These are phyloP conservation scores for Tipula confusa DNA, from an alignment of 2,888 invertebrate species.

Conservation along the genomic window DNA sequence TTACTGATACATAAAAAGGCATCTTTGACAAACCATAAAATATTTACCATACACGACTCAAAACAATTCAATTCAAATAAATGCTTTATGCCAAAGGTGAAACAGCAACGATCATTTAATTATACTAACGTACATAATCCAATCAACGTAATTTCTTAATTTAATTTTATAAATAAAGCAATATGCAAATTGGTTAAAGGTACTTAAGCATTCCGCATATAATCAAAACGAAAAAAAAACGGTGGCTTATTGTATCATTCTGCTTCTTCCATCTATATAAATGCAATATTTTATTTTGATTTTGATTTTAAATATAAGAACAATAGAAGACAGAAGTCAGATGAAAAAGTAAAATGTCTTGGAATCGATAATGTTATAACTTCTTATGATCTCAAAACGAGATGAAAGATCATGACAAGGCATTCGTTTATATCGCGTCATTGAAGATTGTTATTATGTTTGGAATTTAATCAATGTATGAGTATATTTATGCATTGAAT, in stretches of 20 bases:
- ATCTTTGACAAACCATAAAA: too few relatives aligned
- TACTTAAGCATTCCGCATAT: background rate
- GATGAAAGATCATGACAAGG: constrained; percentile 8
- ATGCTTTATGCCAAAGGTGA: background rate
- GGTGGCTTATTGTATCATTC: background rate
- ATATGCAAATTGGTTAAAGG: background rate
- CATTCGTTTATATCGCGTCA: background rate
- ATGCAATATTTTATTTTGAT: background rate
- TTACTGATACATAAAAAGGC: too few relatives aligned
- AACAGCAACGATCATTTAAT: background rate
- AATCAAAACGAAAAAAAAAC: too few relatives aligned
- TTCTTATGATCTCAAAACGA: background rate
- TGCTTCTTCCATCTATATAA: background rate
- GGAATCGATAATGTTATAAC: background rate
- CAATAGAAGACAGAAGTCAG: background rate
- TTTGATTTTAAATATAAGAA: constrained; percentile 25
- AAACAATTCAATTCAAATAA: background rate
- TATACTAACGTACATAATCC: background rate
- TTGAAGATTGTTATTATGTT: background rate
- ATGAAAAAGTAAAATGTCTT: background rate
- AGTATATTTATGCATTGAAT: background rate
- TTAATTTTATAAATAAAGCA: background rate
- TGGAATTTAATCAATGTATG: background rate
- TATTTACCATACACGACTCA: too few relatives aligned
- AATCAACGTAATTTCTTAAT: constrained; percentile 5